Evolutionary conservation across 2,113 vertebrate genomes (phyloP).

Genomic region (Asarcornis scutulata): DNA sequence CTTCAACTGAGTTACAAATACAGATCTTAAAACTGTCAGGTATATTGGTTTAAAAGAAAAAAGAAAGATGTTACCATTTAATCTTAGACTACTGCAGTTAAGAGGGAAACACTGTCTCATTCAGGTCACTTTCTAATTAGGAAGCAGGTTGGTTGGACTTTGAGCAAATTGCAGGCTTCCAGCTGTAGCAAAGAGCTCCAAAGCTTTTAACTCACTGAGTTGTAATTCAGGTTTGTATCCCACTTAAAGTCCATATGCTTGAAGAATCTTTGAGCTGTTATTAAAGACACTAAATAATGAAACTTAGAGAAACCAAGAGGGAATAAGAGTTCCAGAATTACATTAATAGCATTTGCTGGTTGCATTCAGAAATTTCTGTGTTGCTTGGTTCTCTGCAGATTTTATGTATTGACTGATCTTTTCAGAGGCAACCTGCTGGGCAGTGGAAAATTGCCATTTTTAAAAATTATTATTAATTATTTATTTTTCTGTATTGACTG

Average conservation of each 20-base stretch:
- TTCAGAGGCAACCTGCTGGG: neutral
- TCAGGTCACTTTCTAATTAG: neutral
- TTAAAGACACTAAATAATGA: neutral
- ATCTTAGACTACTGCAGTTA: neutral
- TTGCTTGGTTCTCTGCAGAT: neutral
- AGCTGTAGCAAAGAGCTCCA: neutral
- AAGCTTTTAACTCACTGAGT: neutral
- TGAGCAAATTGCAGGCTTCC: neutral
- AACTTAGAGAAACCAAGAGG: neutral
- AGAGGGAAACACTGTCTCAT: neutral
- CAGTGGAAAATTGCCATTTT: neutral
- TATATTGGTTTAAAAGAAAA: neutral
- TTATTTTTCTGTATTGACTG: neutral
- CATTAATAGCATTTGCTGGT: neutral
- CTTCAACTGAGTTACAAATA: neutral
- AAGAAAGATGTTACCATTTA: neutral
- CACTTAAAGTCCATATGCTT: neutral
- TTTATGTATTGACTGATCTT: conserved; percentile 41
- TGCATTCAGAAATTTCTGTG: neutral
- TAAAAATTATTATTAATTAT: neutral
- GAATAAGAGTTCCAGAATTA: neutral
- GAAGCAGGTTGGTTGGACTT: neutral
- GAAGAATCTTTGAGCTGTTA: neutral
- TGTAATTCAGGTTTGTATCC: neutral
- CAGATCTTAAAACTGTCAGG: neutral